A percentile compares a stretch with the other conserved stretches of the same genome.
These are phyloP conservation scores for Prenolepis imparis DNA, from an alignment of 2,888 invertebrate species.

Conservation along the genomic window DNA sequence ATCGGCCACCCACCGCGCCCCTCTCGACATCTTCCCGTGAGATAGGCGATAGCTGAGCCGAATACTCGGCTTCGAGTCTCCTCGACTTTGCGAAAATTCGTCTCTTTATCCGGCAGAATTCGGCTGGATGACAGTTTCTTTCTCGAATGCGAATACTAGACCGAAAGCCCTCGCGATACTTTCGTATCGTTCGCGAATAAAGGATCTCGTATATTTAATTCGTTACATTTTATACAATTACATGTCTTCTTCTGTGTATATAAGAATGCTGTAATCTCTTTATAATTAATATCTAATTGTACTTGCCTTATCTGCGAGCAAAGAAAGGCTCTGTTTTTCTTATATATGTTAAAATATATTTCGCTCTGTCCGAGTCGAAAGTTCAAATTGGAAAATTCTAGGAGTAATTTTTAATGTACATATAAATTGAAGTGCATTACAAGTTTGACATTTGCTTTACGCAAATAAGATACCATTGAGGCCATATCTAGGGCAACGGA, in stretches of 20 bases:
- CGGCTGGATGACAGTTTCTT: background rate
- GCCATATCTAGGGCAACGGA: background rate
- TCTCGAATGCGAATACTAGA: background rate
- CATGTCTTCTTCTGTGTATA: background rate
- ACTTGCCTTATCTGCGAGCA: background rate
- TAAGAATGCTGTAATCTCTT: background rate
- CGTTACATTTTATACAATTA: background rate
- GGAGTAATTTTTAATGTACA: background rate
- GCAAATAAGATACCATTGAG: constrained; percentile 26
- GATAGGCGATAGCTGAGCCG: constrained; percentile 63
- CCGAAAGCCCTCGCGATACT: background rate
- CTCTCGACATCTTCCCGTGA: constrained; percentile 84
- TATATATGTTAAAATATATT: background rate
- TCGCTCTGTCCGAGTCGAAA: background rate
- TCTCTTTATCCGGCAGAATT: constrained; percentile 28
- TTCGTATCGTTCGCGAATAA: background rate
- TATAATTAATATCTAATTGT: background rate
- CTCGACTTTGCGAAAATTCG: constrained; percentile 57
- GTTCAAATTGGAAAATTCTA: background rate
- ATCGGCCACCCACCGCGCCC: constrained; percentile 75
- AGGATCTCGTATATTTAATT: background rate
- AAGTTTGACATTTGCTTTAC: background rate
- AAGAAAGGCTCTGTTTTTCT: background rate
- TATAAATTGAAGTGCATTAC: constrained; percentile 14
- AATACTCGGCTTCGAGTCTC: constrained; percentile 60